Base-by-base conservation (phyloP, 2,113 vertebrate species). In the Oreochromis spilurus region DNA sequence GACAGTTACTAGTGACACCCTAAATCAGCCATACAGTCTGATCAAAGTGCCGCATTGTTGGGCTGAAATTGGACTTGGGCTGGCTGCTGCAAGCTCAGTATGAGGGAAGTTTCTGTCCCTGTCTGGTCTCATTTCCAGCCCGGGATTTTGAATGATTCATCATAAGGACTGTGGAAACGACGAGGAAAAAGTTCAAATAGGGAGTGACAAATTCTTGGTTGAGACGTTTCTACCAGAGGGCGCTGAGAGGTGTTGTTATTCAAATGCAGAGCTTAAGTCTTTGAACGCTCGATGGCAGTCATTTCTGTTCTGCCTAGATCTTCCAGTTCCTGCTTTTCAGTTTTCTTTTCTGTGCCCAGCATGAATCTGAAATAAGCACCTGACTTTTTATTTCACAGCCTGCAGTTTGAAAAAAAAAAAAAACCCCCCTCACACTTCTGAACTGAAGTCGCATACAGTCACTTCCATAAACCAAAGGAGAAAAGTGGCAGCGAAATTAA, bases 1-100 rank as follows among this genome's bases (percentile, higher is more conserved):
- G 93, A 93, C 90, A 88, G 92, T 89, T 87, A 57, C 83, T 26
- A 62, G 90, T 88, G 92, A 93, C 93, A 89, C 79, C 43, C 87
- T 90, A 88, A 94, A 93, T 89, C 91, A 89, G 38, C 91, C 84
- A 40, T 84, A 83, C 45, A 88, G 87, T 43, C 89, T 87, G 93
- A 95, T 96, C 94, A 95, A 96, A 95, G 91, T 83, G 2, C 40
- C 9, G 89, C 89, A 93, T 93, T 95, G 91, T 93, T 86, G 87
- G 84, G 55, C 83, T 84, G 91, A 92, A 95, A 95, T 95, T 94
- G 94, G 92, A 94, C 92, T 91, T 70, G 72, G 81, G 87, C 84
- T 80, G 67, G 54, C 87, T 86, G 81, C 82, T 54, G 86, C 55
- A 45, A 67, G 85, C 86, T 88, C 89, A 90, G 54, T 82, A 85